Evolutionary conservation across 2,888 invertebrate species (phyloP).

Genomic region (Caenorhabditis doughertyi): DNA sequence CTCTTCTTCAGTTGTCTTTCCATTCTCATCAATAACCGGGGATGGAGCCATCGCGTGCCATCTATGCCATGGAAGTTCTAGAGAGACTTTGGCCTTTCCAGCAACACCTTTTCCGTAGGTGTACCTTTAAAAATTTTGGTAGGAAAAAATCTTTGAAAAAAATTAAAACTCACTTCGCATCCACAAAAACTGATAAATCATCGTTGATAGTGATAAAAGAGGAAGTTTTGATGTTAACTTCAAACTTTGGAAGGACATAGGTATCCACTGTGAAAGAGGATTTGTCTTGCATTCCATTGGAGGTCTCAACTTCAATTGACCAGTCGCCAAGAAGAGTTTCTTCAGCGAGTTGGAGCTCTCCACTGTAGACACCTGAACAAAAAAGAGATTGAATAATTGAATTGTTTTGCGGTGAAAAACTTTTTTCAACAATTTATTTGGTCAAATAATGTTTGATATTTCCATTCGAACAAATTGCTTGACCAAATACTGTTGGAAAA

Average conservation of each 20-base stretch:
- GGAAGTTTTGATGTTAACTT: constrained; percentile 90
- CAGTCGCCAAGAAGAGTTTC: constrained; percentile 84
- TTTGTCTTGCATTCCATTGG: constrained; percentile 73
- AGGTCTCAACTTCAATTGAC: constrained; percentile 81
- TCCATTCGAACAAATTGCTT: too few species aligned
- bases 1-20: constrained; percentile 73
- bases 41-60: constrained; percentile 73
- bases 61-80: constrained; percentile 76
- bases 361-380: constrained; percentile 81
- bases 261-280: constrained; percentile 91
- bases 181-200: constrained; percentile 89
- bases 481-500: too few species aligned
- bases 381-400: neutral
- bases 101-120: constrained; percentile 87
- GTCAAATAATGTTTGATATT: too few species aligned
- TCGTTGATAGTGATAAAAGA: constrained; percentile 91
- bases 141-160: neutral
- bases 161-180: constrained; percentile 88
- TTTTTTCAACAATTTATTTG: too few species aligned
- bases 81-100: constrained; percentile 84
- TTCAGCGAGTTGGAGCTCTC: constrained; percentile 81
- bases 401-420: too few species aligned
- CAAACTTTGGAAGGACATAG: constrained; percentile 92
- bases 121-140: constrained; percentile 84
- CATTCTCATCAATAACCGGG: constrained; percentile 66